These are phyloP conservation scores for Nomada ferruginata DNA, from an alignment of 2,888 invertebrate genomes.

Conservation along the genomic window DNA sequence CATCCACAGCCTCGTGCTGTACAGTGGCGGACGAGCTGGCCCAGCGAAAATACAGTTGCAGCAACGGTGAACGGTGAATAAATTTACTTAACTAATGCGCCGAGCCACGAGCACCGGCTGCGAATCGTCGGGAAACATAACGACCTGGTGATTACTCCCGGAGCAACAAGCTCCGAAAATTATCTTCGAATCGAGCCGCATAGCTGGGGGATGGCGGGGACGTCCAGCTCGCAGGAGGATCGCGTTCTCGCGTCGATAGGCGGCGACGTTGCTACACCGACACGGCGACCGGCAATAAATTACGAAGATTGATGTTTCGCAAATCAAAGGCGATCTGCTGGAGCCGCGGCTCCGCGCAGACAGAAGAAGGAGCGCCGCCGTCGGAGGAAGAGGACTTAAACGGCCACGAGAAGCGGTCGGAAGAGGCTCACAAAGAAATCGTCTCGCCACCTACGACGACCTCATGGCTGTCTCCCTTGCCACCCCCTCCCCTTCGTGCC, in stretches of 20 bases:
- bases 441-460: slow-evolving; percentile 69
- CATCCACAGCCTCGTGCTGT: slow-evolving; percentile 16
- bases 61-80: slow-evolving; percentile 51
- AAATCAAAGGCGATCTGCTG: slow-evolving; percentile 69
- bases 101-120: background rate
- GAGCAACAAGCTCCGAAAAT: slow-evolving; percentile 33
- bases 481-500: background rate
- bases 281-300: slow-evolving; percentile 67
- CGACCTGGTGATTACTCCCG: slow-evolving; percentile 12
- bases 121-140: slow-evolving; percentile 16
- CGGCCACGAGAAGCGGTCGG: slow-evolving; percentile 41
- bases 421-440: slow-evolving; percentile 65
- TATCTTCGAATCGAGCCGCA: slow-evolving; percentile 29
- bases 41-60: slow-evolving; percentile 38
- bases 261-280: slow-evolving; percentile 51
- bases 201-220: background rate
- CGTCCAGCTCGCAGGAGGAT: slow-evolving; percentile 8
- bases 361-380: slow-evolving; percentile 19
- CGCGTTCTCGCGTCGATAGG: slow-evolving; percentile 47
- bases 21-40: background rate
- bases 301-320: slow-evolving; percentile 73
- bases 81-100: slow-evolving; percentile 51
- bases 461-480: slow-evolving; percentile 22
- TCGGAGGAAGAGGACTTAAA: slow-evolving; percentile 42
- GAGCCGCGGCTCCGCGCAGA: slow-evolving; percentile 39